Evolutionary conservation across 2,888 invertebrate genomes (phyloP).

Genomic region (Melanargia galathea): DNA sequence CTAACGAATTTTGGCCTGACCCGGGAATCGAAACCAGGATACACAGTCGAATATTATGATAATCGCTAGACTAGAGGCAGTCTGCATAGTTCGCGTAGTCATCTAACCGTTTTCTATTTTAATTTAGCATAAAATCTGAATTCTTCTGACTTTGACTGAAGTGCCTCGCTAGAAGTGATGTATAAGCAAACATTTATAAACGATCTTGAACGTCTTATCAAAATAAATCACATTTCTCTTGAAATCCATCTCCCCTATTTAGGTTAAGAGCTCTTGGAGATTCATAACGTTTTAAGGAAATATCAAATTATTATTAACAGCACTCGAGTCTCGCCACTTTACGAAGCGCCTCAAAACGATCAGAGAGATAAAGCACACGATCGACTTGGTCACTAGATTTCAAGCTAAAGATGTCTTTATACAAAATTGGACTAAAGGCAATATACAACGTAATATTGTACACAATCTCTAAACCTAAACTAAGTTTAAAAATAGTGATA

Average conservation of each 20-base stretch:
- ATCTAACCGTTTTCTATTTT: neutral
- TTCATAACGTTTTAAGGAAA: slow-evolving; percentile 40
- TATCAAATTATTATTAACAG: slow-evolving; percentile 41
- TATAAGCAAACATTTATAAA: neutral
- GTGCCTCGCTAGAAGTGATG: neutral
- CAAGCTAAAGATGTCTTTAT: slow-evolving; percentile 6
- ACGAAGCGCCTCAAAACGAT: slow-evolving; percentile 21
- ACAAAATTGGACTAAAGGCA: neutral
- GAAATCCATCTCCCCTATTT: slow-evolving; percentile 37
- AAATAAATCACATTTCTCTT: slow-evolving; percentile 35
- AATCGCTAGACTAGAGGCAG: too few relatives aligned
- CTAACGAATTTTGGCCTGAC: too few relatives aligned
- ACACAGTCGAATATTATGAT: too few relatives aligned
- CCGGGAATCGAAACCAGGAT: too few relatives aligned
- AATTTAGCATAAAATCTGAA: neutral
- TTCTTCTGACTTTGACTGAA: neutral
- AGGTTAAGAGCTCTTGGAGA: slow-evolving; percentile 40
- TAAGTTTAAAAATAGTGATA: too few relatives aligned
- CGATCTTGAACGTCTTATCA: slow-evolving; percentile 26
- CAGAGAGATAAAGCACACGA: slow-evolving; percentile 25
- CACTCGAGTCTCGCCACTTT: slow-evolving; percentile 31
- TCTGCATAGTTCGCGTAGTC: too few relatives aligned
- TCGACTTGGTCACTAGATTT: slow-evolving; percentile 16
- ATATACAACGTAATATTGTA: too few relatives aligned
- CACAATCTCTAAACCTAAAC: too few relatives aligned